A percentile compares a stretch with the other conserved stretches of the same genome.
phyloP scores from a whole-genome alignment of 2,888 invertebrate species.

The Ferrisia virgata region DNA sequence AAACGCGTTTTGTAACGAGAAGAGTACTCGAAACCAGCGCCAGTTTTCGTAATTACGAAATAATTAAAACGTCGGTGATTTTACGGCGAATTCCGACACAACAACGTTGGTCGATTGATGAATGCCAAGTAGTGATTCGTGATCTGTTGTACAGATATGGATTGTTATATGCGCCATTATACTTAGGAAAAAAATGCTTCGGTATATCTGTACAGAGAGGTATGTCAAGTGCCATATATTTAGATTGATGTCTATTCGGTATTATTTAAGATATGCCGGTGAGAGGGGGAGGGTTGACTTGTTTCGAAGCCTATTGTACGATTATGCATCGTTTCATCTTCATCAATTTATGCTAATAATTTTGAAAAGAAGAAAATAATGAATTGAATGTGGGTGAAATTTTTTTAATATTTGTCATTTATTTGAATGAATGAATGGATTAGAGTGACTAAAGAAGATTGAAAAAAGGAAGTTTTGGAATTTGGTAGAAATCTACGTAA shows the following conservation, averaged over 20 bases:
- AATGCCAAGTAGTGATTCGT: neutral
- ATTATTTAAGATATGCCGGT: neutral
- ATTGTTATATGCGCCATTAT: neutral
- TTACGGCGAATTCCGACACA: neutral
- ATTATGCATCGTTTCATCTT: neutral
- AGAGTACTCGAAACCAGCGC: neutral
- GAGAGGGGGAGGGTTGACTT: neutral
- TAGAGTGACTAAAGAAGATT: too few species aligned
- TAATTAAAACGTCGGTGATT: neutral
- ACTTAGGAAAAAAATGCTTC: neutral
- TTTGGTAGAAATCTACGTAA: too few species aligned
- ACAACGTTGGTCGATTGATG: neutral
- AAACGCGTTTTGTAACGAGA: neutral
- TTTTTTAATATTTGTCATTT: too few species aligned
- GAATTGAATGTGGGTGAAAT: too few species aligned
- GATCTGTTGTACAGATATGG: too few species aligned
- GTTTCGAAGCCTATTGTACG: too few species aligned
- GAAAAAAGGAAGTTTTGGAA: too few species aligned
- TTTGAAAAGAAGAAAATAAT: too few species aligned
- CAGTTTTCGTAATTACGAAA: slow-evolving; percentile 15
- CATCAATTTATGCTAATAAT: too few species aligned
- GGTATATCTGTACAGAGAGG: too few species aligned
- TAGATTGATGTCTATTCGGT: neutral
- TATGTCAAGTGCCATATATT: neutral
- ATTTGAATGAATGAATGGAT: too few species aligned